Conservation (phyloP, 2,113 vertebrate genomes). For the Podarcis raffonei region DNA sequence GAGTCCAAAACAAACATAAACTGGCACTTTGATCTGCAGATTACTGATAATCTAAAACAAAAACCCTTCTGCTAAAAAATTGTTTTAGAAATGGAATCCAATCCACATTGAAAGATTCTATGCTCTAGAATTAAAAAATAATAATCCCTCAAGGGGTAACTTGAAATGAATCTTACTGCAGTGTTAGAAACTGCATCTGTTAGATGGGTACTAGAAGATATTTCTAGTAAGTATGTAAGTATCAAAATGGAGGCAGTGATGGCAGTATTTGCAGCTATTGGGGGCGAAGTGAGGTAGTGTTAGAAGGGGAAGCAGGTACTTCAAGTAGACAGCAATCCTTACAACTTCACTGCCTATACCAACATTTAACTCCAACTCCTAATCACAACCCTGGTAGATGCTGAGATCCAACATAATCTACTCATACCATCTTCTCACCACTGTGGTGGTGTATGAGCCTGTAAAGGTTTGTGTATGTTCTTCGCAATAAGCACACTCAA, state of each 20-base stretch:
- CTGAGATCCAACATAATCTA: too few species aligned
- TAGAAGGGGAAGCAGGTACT: not conserved
- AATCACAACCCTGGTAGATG: too few species aligned
- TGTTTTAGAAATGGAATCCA: not conserved
- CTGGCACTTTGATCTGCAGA: not conserved
- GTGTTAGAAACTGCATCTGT: not conserved
- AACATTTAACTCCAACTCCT: not conserved
- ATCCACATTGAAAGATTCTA: not conserved
- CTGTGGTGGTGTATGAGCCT: too few species aligned
- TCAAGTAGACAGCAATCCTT: not conserved
- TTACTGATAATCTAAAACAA: conserved; percentile 1
- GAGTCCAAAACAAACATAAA: not conserved
- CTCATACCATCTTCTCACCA: too few species aligned
- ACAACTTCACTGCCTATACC: not conserved
- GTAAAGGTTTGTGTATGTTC: too few species aligned
- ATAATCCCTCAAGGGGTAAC: not conserved
- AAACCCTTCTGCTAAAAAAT: conserved; percentile 7
- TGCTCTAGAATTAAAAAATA: not conserved
- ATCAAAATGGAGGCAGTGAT: not conserved
- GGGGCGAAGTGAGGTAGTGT: too few species aligned
- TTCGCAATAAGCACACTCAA: too few species aligned
- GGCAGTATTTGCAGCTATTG: not conserved
- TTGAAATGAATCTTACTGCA: not conserved
- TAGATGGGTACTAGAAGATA: not conserved
- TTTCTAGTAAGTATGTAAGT: not conserved